Conservation (phyloP, 2,888 invertebrate species). For the Eurytoma adleriae region DNA sequence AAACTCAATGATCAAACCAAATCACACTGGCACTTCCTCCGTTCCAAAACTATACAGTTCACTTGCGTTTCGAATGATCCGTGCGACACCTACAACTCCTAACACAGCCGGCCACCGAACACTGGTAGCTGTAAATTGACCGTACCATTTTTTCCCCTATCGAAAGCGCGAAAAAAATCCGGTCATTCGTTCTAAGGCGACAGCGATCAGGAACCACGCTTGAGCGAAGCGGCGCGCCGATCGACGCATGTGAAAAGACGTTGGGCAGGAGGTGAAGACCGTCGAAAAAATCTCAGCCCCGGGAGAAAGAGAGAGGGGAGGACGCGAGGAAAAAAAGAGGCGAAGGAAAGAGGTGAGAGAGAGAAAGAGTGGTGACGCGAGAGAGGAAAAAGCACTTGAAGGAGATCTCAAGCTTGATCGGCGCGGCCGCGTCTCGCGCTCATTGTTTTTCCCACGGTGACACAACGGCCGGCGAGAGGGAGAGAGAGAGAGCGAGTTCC, state of each 20-base stretch:
- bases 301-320: neutral
- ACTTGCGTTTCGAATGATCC: too few relatives aligned
- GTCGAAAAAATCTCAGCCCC: neutral
- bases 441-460: constrained; percentile 22
- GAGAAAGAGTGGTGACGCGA: neutral
- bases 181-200: neutral
- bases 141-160: neutral
- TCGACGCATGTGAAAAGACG: constrained; percentile 47
- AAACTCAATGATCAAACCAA: too few relatives aligned
- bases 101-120: constrained; percentile 1
- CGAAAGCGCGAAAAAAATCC: neutral
- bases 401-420: constrained; percentile 38
- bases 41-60: too few relatives aligned
- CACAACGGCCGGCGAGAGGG: constrained; percentile 46
- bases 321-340: neutral
- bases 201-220: constrained; percentile 37
- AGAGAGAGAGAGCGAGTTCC: constrained; percentile 60
- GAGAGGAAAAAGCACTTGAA: constrained; percentile 43
- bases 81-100: neutral
- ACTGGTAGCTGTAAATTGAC: neutral
- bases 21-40: too few relatives aligned
- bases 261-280: neutral
- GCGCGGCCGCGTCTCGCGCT: neutral
- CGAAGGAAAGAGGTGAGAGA: neutral
- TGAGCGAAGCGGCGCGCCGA: constrained; percentile 15